These are phyloP conservation scores for Lacanobia wlatinum DNA, from an alignment of 2,888 invertebrate species.

Conservation along the genomic window DNA sequence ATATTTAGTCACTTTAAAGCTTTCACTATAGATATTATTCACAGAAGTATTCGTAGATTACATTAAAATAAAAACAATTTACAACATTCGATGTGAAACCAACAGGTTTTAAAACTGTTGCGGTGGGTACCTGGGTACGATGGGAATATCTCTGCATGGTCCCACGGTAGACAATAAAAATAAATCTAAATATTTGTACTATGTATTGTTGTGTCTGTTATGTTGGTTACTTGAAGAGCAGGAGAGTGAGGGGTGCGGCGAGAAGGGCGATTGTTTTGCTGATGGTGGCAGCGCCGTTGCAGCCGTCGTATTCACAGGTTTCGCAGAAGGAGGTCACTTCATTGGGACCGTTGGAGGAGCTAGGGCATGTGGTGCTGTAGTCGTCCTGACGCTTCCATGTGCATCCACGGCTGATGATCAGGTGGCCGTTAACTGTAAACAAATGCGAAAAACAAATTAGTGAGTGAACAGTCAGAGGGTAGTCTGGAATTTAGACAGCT, in stretches of 20 bases:
- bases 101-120: constrained; percentile 42
- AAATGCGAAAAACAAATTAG: constrained; percentile 26
- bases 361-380: constrained; percentile 88
- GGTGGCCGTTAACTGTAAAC: constrained; percentile 88
- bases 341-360: constrained; percentile 85
- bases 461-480: not conserved
- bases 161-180: constrained; percentile 61
- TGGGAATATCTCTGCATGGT: constrained; percentile 55
- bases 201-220: constrained; percentile 38
- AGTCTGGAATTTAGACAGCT: not conserved
- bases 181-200: constrained; percentile 61
- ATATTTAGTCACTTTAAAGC: constrained; percentile 32
- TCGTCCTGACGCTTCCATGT: constrained; percentile 90
- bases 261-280: constrained; percentile 85
- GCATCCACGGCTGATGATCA: constrained; percentile 91
- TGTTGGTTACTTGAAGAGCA: constrained; percentile 83
- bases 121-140: constrained; percentile 63
- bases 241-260: constrained; percentile 80
- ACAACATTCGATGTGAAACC: constrained; percentile 59
- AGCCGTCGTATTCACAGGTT: constrained; percentile 93
- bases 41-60: constrained; percentile 30
- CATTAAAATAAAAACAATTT: constrained; percentile 49
- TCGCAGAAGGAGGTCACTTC: constrained; percentile 91
- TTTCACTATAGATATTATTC: constrained; percentile 36
- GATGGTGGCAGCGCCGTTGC: constrained; percentile 91